Evolutionary conservation across 2,888 invertebrate genomes (phyloP).

Genomic region (Agrotis exclamationis): DNA sequence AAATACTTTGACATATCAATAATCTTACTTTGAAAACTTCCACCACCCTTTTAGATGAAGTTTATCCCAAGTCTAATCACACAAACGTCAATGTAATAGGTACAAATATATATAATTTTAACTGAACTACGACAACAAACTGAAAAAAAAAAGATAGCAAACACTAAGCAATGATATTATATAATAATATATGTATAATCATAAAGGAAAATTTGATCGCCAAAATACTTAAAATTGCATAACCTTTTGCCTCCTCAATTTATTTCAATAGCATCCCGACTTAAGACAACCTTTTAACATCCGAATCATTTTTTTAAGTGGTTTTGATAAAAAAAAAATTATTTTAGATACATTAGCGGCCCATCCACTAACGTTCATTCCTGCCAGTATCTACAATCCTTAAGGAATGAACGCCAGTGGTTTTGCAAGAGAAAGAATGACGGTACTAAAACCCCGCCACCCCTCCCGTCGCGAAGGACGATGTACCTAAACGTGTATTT

Average conservation of each 20-base stretch:
- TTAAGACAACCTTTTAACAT: neutral
- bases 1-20: slow-evolving; percentile 68
- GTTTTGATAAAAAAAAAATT: neutral
- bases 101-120: slow-evolving; percentile 24
- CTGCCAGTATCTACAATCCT: too few species aligned
- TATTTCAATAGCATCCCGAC: slow-evolving; percentile 20
- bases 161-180: slow-evolving; percentile 37
- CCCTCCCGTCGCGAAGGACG: too few species aligned
- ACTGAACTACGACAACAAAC: slow-evolving; percentile 44
- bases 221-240: slow-evolving; percentile 10
- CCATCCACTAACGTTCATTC: too few species aligned
- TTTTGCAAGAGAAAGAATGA: too few species aligned
- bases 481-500: too few species aligned
- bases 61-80: slow-evolving; percentile 33
- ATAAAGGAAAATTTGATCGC: neutral
- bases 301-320: neutral
- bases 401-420: too few species aligned
- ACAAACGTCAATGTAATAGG: slow-evolving; percentile 22
- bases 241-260: slow-evolving; percentile 11
- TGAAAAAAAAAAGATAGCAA: slow-evolving; percentile 44
- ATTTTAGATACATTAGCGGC: too few species aligned
- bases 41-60: slow-evolving; percentile 38
- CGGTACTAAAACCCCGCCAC: too few species aligned
- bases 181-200: slow-evolving; percentile 2
- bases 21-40: slow-evolving; percentile 59